These are phyloP conservation scores for Phoebastria nigripes DNA, from an alignment of 2,797 vertebrate species.

Conservation along the genomic window DNA sequence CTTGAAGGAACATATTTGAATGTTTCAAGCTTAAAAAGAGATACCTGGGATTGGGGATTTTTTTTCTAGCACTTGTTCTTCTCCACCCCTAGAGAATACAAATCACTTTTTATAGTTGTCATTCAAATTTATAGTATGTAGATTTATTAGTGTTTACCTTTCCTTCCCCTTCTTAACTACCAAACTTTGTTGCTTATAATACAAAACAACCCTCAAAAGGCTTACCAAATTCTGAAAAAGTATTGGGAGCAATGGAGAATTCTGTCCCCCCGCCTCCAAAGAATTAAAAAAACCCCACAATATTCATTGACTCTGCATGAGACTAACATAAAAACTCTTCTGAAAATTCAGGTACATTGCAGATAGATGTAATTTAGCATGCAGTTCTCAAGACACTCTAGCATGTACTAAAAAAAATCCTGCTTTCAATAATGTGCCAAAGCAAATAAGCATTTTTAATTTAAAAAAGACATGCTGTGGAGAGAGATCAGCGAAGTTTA, in stretches of 20 bases:
- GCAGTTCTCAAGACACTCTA: background rate
- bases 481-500: fast-evolving
- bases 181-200: background rate
- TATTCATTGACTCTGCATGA: background rate
- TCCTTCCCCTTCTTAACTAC: background rate
- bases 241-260: background rate
- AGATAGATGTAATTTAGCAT: background rate
- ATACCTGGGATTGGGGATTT: background rate
- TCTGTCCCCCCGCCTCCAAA: background rate
- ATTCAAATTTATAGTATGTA: background rate
- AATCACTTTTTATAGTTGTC: background rate
- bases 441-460: background rate
- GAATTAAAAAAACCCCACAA: background rate
- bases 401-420: background rate
- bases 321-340: background rate
- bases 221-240: background rate
- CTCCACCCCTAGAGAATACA: background rate
- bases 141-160: background rate
- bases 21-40: background rate
- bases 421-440: background rate
- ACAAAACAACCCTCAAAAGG: background rate
- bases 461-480: background rate
- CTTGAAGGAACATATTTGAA: background rate
- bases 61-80: background rate
- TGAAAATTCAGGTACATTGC: background rate